Percentiles rank a stretch among this genome's conserved stretches.
phyloP scores from a whole-genome alignment of 2,888 invertebrate genomes.

The Rhingia campestris region DNA sequence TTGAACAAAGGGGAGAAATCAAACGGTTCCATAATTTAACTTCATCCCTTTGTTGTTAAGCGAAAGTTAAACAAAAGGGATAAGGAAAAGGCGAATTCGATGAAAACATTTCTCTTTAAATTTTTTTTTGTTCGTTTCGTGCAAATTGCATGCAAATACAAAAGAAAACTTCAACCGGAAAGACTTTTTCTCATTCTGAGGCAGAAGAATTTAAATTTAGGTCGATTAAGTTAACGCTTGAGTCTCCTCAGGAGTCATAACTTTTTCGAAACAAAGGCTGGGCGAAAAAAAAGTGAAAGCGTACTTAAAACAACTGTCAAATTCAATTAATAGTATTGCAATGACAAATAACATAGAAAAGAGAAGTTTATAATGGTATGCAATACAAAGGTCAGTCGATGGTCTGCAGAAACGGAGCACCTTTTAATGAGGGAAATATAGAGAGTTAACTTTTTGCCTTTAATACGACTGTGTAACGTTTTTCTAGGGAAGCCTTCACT shows the following conservation, averaged over 20 bases:
- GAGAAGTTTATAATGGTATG: constrained; percentile 20
- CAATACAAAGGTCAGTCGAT: constrained; percentile 28
- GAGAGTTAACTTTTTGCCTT: neutral
- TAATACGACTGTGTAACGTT: constrained; percentile 3
- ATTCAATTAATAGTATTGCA: constrained; percentile 51
- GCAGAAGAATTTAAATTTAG: constrained; percentile 45
- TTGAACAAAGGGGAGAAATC: neutral
- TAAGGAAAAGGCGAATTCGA: constrained; percentile 15
- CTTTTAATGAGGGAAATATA: constrained; percentile 18
- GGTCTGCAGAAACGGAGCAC: neutral
- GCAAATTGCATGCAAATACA: constrained; percentile 35
- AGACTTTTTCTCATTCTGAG: constrained; percentile 35
- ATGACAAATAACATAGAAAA: constrained; percentile 37
- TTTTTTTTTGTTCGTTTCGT: too few relatives aligned
- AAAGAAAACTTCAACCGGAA: constrained; percentile 46
- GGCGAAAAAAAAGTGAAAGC: neutral
- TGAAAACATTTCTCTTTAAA: constrained; percentile 8
- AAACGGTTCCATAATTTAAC: constrained; percentile 31
- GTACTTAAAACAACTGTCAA: constrained; percentile 39
- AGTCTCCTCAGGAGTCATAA: constrained; percentile 41
- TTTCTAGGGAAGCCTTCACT: constrained; percentile 12
- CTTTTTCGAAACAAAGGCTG: constrained; percentile 25
- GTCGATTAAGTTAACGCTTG: constrained; percentile 55
- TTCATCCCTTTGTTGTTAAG: constrained; percentile 14
- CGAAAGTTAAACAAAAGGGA: constrained; percentile 26